Percentiles rank a stretch among this genome's conserved stretches.
phyloP scores from a whole-genome alignment of 2,113 vertebrate genomes.

The Drymodes brunneopygia region DNA sequence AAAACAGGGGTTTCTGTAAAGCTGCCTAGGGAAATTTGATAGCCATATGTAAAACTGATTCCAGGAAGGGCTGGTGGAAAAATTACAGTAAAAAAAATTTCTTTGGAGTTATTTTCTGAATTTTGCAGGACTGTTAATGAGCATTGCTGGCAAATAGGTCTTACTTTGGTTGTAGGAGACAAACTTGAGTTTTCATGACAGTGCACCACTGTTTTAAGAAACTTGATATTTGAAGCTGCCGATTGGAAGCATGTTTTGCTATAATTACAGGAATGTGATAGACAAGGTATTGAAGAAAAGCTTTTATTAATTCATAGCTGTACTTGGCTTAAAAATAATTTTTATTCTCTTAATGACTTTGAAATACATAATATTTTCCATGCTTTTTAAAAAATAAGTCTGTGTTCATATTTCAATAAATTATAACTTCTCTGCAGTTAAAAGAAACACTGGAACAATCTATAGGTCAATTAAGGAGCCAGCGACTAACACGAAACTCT shows the following conservation, averaged over 20 bases:
- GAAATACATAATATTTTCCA: not conserved
- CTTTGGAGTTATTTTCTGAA: not conserved
- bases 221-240: not conserved
- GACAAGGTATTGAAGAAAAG: not conserved
- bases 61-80: not conserved
- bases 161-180: not conserved
- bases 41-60: not conserved
- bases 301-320: not conserved
- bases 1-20: not conserved
- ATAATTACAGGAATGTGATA: not conserved
- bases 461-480: constrained; percentile 81
- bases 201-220: not conserved
- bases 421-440: constrained; percentile 74
- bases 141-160: not conserved
- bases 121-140: not conserved
- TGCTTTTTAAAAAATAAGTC: not conserved
- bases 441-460: constrained; percentile 89
- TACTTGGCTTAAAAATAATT: not conserved
- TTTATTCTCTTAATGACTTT: not conserved
- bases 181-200: not conserved
- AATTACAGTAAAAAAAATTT: not conserved
- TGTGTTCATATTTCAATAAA: not conserved
- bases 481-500: constrained; percentile 68
- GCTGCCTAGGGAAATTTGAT: not conserved
- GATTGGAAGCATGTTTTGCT: not conserved